Evolutionary conservation across 2,888 invertebrate genomes (phyloP).

Genomic region (Orchesella flavescens): DNA sequence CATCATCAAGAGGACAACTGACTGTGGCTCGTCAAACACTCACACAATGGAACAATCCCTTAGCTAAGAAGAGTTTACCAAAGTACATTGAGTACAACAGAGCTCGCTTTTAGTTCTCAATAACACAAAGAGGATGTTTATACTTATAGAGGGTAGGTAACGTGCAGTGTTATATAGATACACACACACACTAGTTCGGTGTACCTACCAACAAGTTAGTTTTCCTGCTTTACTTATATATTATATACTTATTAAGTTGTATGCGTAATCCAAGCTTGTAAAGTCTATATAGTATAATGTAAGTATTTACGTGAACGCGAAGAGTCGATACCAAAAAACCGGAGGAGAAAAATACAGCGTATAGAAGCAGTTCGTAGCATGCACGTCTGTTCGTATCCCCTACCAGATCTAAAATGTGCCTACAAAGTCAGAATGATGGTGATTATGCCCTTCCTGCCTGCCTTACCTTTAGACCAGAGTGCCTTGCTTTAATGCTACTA

Average conservation of each 20-base stretch:
- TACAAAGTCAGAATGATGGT: conserved; percentile 16
- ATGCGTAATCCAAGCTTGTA: neutral
- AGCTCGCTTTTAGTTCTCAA: neutral
- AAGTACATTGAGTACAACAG: conserved; percentile 9
- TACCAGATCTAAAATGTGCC: conserved; percentile 13
- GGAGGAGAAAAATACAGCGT: neutral
- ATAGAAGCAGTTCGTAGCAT: conserved; percentile 8
- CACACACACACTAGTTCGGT: no score
- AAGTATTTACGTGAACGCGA: no score
- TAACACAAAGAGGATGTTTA: neutral
- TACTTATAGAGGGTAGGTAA: neutral
- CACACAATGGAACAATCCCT: neutral
- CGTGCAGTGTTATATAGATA: neutral
- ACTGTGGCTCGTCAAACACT: neutral
- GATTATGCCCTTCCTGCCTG: conserved; percentile 12
- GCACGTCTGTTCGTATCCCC: conserved; percentile 19
- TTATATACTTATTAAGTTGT: no score
- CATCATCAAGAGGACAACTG: conserved; percentile 39
- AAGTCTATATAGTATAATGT: no score
- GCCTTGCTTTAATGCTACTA: no score
- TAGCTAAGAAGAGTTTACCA: conserved; percentile 19
- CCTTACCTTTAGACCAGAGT: neutral
- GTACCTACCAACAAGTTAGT: neutral
- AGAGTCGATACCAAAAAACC: no score
- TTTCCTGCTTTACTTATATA: no score